Conservation (phyloP, 2,113 vertebrate species). For the Calonectris borealis region DNA sequence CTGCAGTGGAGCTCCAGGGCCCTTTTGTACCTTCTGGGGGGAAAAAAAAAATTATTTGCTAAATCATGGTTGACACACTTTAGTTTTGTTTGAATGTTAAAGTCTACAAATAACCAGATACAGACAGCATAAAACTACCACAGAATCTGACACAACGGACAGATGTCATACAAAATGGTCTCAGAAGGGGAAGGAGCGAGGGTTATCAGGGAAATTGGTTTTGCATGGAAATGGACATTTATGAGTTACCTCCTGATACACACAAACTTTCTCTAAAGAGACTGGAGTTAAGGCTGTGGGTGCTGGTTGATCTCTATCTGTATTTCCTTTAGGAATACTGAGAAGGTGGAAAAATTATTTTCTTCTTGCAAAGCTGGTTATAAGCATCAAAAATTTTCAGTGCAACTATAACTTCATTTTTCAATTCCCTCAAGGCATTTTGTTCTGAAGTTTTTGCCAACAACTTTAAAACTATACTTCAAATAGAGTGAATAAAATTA, state of each 20-base stretch:
- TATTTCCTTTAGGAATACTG: neutral
- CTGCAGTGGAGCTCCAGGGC: neutral
- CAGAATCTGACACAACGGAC: neutral
- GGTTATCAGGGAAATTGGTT: neutral
- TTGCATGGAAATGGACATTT: neutral
- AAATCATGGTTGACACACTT: neutral
- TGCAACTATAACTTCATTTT: neutral
- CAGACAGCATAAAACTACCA: neutral
- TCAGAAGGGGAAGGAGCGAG: neutral
- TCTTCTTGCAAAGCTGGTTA: neutral
- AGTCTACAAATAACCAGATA: neutral
- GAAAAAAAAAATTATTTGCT: neutral
- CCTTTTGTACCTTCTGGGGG: neutral
- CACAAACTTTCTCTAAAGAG: neutral
- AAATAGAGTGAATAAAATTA: neutral
- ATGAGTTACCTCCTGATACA: neutral
- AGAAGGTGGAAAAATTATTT: neutral
- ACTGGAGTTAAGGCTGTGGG: neutral
- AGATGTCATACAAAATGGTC: neutral
- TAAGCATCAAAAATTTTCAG: neutral
- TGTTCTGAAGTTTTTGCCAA: neutral
- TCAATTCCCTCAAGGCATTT: neutral
- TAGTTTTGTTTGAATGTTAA: neutral
- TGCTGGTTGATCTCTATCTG: neutral
- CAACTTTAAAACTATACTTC: neutral